Evolutionary conservation across 2,797 vertebrate species (phyloP), one percentile per base, ranked within the genome.

Genomic region (Holocentrus rufus): DNA sequence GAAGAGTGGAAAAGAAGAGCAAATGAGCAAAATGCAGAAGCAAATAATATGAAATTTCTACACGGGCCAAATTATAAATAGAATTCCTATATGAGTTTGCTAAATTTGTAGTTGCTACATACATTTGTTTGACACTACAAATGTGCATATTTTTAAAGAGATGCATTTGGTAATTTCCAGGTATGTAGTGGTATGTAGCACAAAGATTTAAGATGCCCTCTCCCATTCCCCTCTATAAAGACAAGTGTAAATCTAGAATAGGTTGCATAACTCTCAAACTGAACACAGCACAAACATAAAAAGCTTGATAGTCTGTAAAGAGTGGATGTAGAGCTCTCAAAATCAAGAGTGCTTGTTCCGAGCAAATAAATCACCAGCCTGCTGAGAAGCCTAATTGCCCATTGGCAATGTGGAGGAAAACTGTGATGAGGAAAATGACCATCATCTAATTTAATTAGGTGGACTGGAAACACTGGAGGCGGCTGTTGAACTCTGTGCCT

Each of bases 11-110:
- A 78, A 74, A 78, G 23, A 60, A 58, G 50, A 70, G 11, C 44
- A 78, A 72, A 80, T 67, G 44, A 74, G 70, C 61, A 65, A 76
- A 77, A 75, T 42, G 25, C 81, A 89, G 87, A 86, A 82, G 79
- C 55, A 63, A 44, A 64, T 63, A 66, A 73, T 79, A 75, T 81
- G 57, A 77, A 58, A 73, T 75, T 62, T 86, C 70, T 63, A 64
- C 64, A 63, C 74, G n/a, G 30, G 60, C 49, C 5, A 23, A 22
- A 23, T 78, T 72, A 66, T 77, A 79, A 65, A 56, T 14, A 27
- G 1, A 52, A 74, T 61, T 71, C 20, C 64, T 79, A 66, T 18
- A 58, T 42, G 18, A 23, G 13, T 80, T 87, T 78, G 79, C 67
- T 84, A 72, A 84, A 69, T 80, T 25, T 56, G 49, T 64, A 69